Evolutionary conservation across 1,140 invertebrate species (phyloP).

Genomic region (Marisa cornuarietis): DNA sequence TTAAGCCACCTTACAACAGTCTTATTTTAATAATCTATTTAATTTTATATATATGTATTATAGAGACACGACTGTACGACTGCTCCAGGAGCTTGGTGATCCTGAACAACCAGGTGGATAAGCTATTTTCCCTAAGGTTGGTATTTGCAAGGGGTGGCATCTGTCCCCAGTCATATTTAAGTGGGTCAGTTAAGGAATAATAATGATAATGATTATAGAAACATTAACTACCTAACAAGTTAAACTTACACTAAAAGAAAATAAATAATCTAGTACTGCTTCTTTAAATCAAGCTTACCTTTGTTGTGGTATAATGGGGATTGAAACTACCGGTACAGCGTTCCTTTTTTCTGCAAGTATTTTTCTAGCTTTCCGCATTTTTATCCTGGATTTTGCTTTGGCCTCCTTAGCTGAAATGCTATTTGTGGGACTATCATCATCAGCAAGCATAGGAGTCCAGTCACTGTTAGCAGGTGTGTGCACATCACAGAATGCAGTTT

Average conservation of each 20-base stretch:
- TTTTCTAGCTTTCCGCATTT: slow-evolving; percentile 83
- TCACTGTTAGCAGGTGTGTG: slow-evolving; percentile 79
- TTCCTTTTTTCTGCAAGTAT: slow-evolving; percentile 86
- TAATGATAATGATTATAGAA: not conserved
- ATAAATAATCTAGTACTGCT: not conserved
- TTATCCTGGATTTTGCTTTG: slow-evolving; percentile 71
- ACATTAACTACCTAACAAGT: not conserved
- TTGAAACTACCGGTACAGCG: slow-evolving; percentile 88
- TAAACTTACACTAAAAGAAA: not conserved
- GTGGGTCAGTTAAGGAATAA: not conserved
- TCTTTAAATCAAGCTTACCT: slow-evolving; percentile 61
- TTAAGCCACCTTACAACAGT: too few species aligned
- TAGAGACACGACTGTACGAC: too few species aligned
- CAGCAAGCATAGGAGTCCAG: slow-evolving; percentile 52
- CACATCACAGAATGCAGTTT: slow-evolving; percentile 94
- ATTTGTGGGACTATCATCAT: slow-evolving; percentile 53
- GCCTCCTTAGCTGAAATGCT: slow-evolving; percentile 66
- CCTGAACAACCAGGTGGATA: too few species aligned
- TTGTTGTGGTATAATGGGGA: slow-evolving; percentile 92
- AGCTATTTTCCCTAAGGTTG: too few species aligned
- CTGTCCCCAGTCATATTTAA: too few species aligned
- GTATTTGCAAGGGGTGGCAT: too few species aligned
- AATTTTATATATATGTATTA: too few species aligned
- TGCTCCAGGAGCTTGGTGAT: too few species aligned
- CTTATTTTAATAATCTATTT: too few species aligned